Evolutionary conservation across 2,888 invertebrate species (phyloP), one percentile per base, ranked within the genome.

Genomic region (Tetranychus truncatus): DNA sequence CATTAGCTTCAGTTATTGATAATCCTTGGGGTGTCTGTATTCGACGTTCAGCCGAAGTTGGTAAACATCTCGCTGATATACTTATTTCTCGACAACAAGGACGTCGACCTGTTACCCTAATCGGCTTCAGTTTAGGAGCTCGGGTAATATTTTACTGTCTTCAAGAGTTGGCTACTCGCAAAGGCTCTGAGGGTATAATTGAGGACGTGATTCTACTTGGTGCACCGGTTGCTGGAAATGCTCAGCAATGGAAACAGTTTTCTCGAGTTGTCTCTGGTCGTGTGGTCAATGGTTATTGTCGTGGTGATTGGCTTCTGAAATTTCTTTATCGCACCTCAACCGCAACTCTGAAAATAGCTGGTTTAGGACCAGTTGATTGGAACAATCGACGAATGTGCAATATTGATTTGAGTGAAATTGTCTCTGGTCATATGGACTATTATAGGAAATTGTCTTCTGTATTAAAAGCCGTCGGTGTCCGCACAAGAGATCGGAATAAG

Each of bases 21-120:
- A 88, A 88, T 81, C 88, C 88, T 0, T 88, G 88, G 88, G 86
- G 87, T 75, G 88, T 88, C 5, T 88, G 88, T 80, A 84, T 87
- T 69, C 82, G 86, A 66, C 81, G 88, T 72, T 84, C 87, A 24
- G 85, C 85, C 6, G 85, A 86, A 81, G 86, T 86, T 24, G 88
- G 88, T 7, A 85, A 86, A 79, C 86, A 87, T 79, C 82, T 88
- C 75, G 88, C 88, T 2, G 86, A 87, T 76, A 86, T 88, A n/a
- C 82, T 88, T 55, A 81, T 88, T 45, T 82, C 85, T 8, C 81
- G 87, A 77, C 84, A 86, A 78, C 87, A 88, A 81, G 88, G 88
- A 7, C 85, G 86, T 79, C 81, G 88, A 66, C 88, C 88, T 3
- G 87, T 88, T 45, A 87, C 88, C 1, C 82, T 88, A 73, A 84